Evolutionary conservation across 2,113 vertebrate species (phyloP), one percentile per base, ranked within the genome.

Genomic region (Astur gentilis): DNA sequence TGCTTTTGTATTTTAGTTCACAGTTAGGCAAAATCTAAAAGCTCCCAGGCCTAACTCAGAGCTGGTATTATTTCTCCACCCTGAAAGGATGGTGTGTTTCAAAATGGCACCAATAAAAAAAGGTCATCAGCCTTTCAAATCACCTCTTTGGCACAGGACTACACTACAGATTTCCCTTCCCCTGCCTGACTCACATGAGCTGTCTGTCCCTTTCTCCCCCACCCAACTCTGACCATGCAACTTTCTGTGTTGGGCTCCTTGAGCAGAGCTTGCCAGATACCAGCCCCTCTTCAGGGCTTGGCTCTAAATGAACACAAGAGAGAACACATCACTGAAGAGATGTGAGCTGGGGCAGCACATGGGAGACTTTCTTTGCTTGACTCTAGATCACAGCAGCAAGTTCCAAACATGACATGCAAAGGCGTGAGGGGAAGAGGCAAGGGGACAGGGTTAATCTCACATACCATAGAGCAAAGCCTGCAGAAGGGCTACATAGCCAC

Each of bases 241-340:
- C 36, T 61, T 90, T 21, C n/a, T 45, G 40, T 29, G 26, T 25
- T n/a, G 10, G 25, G 29, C 6, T 12, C 14, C 29, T 49, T 55
- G 8, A 86, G 29, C 29, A 82, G 60, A 81, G 16, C 12, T 77
- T 9, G 9, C 12, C 62, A n/a, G 42, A 44, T 29, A 91, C 7
- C 16, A 55, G 16, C 19, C 7, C 19, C 11, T 23, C 44, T 18
- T 4, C 0, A 0, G 9, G 14, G 6, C 32, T 87, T 77, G 69
- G 20, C 23, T 71, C 25, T 50, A 36, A 13, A 72, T 21, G 19
- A 83, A 55, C 21, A 64, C 9, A 25, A 38, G 16, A 69, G n/a
- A 60, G 44, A 5, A 45, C 11, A 25, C 8, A 29, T 40, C 13
- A 25, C 47, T 54, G 55, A 82, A 67, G 25, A 50, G n/a, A 18